Conservation (phyloP, 1,140 invertebrate species). For the Drosophila neocordata region DNA sequence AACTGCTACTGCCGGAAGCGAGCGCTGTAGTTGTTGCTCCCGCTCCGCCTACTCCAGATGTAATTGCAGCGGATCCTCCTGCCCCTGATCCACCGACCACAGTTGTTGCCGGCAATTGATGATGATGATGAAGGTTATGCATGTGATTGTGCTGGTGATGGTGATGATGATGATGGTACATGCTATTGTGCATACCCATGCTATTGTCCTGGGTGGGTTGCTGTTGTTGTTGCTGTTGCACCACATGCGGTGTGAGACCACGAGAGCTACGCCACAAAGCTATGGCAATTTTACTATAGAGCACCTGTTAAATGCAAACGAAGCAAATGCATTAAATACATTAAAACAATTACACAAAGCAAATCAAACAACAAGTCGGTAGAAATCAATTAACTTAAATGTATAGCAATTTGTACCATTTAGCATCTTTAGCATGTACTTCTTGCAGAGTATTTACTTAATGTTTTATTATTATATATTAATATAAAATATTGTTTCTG, state of each 20-base stretch:
- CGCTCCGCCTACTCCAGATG: constrained; percentile 15
- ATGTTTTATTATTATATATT: too few relatives aligned
- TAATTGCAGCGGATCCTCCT: neutral
- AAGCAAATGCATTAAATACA: constrained; percentile 29
- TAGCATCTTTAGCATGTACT: too few relatives aligned
- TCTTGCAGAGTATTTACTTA: neutral
- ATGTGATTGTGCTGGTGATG: constrained; percentile 49
- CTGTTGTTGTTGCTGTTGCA: constrained; percentile 47
- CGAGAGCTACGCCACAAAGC: constrained; percentile 88
- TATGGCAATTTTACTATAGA: constrained; percentile 89
- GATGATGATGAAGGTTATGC: constrained; percentile 46
- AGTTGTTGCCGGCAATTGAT: constrained; percentile 46
- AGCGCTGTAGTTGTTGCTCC: constrained; percentile 49
- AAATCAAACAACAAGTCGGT: neutral
- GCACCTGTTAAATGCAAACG: constrained; percentile 82
- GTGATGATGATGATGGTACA: constrained; percentile 76
- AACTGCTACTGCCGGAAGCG: constrained; percentile 59
- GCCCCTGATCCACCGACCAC: constrained; percentile 8
- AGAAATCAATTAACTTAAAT: too few relatives aligned
- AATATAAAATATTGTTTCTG: too few relatives aligned
- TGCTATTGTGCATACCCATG: constrained; percentile 76
- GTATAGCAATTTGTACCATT: too few relatives aligned
- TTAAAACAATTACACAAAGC: constrained; percentile 13
- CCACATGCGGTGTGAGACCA: constrained; percentile 84
- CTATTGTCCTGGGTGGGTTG: constrained; percentile 58